Base-by-base conservation (phyloP, 2,113 vertebrate species). In the Elgaria multicarinata region DNA sequence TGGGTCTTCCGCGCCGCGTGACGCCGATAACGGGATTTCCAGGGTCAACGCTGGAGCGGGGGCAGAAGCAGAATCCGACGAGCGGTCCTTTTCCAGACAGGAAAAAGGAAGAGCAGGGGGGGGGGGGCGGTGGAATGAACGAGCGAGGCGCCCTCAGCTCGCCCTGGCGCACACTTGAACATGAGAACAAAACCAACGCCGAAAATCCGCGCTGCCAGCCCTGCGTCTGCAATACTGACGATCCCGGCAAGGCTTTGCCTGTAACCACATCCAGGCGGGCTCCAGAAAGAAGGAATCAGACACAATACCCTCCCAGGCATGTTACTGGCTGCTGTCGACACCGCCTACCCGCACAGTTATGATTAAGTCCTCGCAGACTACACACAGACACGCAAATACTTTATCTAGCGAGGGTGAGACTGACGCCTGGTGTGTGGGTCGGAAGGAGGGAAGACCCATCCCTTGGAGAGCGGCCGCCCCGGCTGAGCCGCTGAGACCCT, bases 331-430 rank as follows among this genome's bases (percentile, higher is more conserved):
- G 87, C 79, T 16, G 18, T 62, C 24, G 67, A 83, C 31, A 44
- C 39, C 87, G 67, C 67, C 87, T 44, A 14, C 66, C 79, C 55
- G n/a, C 55, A 24, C 53, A 88, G 79, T 75, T 88, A 64, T 44
- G 79, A 82, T 88, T 88, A 79, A 88, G 78, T 62, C 16, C 14
- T 66, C 10, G 24, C 74, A 39, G 50, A 74, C 69, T 58, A 67
- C 36, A 42, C 26, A n/a, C n/a, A n/a, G n/a, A n/a, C 26, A 50
- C 58, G 36, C 31, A 62, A 62, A 33, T 6, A 82, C 78, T 82
- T 58, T 24, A 44, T 12, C 74, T 31, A 55, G 78, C 44, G 53
- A 64, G 87, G 50, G 87, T 74, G 87, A 82, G 62, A 58, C 36
- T 14, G 53, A 44, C 50, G 66, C 53, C 76, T 36, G 36, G 55